Evolutionary conservation across 2,113 vertebrate species (phyloP).

Genomic region (Arenaria interpres): DNA sequence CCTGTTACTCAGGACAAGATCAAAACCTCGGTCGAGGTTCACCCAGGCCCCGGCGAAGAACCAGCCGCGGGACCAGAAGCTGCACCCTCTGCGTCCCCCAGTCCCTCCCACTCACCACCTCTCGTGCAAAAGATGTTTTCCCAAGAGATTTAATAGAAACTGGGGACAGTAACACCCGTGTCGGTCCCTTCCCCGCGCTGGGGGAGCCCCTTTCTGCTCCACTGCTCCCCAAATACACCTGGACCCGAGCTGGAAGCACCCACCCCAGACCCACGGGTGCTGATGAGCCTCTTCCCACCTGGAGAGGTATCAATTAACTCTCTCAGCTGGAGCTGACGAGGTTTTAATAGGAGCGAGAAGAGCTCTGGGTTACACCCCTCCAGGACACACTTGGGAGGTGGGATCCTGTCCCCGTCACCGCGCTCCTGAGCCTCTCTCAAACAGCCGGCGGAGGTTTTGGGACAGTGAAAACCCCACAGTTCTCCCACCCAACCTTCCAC

Average conservation of each 20-base stretch:
- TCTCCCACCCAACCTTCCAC: not conserved
- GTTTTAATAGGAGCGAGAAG: not conserved
- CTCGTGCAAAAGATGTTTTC: rapidly evolving
- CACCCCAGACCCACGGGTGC: rapidly evolving
- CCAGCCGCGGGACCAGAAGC: not conserved
- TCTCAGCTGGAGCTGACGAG: not conserved
- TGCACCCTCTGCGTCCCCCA: not conserved
- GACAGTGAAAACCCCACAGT: rapidly evolving
- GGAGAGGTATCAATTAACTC: not conserved
- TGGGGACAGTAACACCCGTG: rapidly evolving
- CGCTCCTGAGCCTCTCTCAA: rapidly evolving
- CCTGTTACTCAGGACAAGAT: not conserved
- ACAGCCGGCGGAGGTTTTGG: not conserved
- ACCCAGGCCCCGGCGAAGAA: not conserved
- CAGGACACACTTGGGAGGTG: not conserved
- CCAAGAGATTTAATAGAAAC: not conserved
- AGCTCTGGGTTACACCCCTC: not conserved
- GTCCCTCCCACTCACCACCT: not conserved
- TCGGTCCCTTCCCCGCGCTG: not conserved
- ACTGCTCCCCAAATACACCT: not conserved
- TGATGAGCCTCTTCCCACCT: not conserved
- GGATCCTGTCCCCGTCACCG: rapidly evolving
- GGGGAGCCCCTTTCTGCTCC: not conserved
- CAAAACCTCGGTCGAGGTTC: not conserved
- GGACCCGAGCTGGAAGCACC: not conserved